Conservation (phyloP, 2,113 vertebrate genomes). For the Mobula birostris region DNA sequence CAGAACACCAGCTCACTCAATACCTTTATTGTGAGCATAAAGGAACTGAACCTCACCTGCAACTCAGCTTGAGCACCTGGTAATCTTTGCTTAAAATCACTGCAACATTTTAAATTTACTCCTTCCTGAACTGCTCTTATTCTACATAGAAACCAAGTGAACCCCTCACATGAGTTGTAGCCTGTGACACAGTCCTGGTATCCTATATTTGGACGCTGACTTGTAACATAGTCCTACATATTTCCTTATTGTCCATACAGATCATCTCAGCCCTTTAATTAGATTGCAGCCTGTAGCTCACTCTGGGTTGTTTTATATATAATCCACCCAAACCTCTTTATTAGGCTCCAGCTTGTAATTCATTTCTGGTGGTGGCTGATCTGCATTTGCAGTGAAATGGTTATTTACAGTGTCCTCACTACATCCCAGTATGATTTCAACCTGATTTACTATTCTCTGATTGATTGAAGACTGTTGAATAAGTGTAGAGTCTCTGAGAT, state of each 20-base stretch:
- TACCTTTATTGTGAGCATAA: too few relatives aligned
- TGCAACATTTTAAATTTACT: background rate
- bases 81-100: background rate
- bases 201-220: background rate
- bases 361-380: background rate
- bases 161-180: background rate
- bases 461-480: background rate
- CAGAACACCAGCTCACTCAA: too few relatives aligned
- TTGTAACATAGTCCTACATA: background rate
- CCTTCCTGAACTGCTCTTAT: background rate
- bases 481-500: background rate
- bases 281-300: background rate
- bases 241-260: background rate
- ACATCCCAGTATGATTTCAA: background rate
- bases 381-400: background rate
- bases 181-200: background rate
- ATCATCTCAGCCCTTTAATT: background rate
- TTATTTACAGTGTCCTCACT: background rate
- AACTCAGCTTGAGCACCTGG: too few relatives aligned
- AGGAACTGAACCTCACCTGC: too few relatives aligned
- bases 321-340: background rate
- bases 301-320: background rate
- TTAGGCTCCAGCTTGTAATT: background rate
- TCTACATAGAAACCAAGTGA: background rate
- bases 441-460: constrained; percentile 18